Percentiles rank a stretch among this genome's conserved stretches.
Evolutionary conservation across 1,140 invertebrate species (phyloP).

Genomic region (Drosophila willistoni): DNA sequence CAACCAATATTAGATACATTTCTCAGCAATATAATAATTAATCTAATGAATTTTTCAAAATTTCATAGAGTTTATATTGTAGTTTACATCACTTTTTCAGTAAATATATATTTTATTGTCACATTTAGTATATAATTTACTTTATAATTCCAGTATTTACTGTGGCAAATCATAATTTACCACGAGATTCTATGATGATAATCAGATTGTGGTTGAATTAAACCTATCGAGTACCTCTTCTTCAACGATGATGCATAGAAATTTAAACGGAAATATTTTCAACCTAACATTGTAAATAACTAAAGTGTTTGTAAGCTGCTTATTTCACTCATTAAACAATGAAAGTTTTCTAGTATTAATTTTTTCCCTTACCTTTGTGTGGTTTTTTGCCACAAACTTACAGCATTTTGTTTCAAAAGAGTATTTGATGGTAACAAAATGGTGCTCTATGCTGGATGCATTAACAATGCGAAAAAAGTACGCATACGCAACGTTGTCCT

Average conservation of each 20-base stretch:
- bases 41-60: too few species aligned
- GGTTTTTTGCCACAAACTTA: neutral
- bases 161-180: too few species aligned
- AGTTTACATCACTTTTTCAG: too few species aligned
- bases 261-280: neutral
- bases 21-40: too few species aligned
- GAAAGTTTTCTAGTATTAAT: neutral
- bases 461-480: slow-evolving; percentile 24
- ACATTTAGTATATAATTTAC: too few species aligned
- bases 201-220: neutral
- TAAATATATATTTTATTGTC: too few species aligned
- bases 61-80: too few species aligned
- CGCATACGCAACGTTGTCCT: slow-evolving; percentile 65
- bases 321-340: slow-evolving; percentile 7
- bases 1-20: too few species aligned
- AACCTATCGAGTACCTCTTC: neutral
- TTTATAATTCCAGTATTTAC: too few species aligned
- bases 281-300: neutral
- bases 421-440: neutral
- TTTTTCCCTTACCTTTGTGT: neutral
- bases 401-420: neutral
- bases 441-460: neutral
- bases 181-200: neutral
- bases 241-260: neutral
- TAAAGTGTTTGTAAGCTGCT: slow-evolving; percentile 2